phyloP scores from a whole-genome alignment of 2,888 invertebrate genomes.

The Diadromus collaris region DNA sequence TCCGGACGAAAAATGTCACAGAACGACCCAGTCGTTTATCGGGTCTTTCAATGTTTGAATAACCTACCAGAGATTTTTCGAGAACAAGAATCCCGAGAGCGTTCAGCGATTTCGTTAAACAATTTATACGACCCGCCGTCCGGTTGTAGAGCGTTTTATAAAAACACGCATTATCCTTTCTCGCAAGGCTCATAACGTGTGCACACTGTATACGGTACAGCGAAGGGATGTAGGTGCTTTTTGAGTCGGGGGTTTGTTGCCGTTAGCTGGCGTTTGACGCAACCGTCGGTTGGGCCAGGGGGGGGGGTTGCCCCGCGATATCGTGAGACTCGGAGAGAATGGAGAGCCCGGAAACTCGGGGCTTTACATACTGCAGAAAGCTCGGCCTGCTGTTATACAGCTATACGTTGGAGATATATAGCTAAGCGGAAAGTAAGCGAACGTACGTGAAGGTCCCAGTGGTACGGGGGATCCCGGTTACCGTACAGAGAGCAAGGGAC shows the following conservation, averaged over 20 bases:
- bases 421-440: constrained; percentile 45
- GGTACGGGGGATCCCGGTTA: constrained; percentile 36
- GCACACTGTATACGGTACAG: constrained; percentile 18
- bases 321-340: constrained; percentile 45
- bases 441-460: constrained; percentile 44
- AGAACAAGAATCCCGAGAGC: not conserved
- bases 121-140: constrained; percentile 36
- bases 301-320: constrained; percentile 32
- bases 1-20: too few relatives aligned
- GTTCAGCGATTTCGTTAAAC: constrained; percentile 42
- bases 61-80: too few relatives aligned
- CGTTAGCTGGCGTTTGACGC: constrained; percentile 28
- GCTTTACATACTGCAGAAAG: constrained; percentile 50
- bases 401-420: constrained; percentile 14
- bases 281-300: not conserved
- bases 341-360: constrained; percentile 53
- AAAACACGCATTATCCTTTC: constrained; percentile 20
- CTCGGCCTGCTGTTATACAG: constrained; percentile 27
- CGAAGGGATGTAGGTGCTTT: constrained; percentile 13
- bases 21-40: too few relatives aligned
- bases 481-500: constrained; percentile 5
- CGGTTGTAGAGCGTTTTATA: constrained; percentile 9
- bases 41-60: too few relatives aligned
- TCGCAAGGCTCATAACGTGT: constrained; percentile 9
- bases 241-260: constrained; percentile 31